Conservation (phyloP, 2,113 vertebrate species). For the Pseudopipra pipra region DNA sequence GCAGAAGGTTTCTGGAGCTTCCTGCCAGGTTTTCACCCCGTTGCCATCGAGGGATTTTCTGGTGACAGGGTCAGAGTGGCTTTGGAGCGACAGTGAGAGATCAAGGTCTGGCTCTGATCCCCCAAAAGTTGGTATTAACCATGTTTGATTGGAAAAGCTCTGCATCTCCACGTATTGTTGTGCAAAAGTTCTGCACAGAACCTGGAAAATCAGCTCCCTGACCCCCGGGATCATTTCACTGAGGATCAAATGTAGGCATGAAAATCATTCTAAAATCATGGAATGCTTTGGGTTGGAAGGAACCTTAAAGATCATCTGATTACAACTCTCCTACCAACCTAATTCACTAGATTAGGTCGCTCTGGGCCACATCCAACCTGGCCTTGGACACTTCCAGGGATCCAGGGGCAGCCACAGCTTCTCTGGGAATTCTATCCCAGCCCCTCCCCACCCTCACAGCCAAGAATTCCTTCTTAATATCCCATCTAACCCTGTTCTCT, state of each 20-base stretch:
- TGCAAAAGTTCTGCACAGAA: not conserved
- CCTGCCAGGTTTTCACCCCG: not conserved
- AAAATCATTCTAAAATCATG: too few relatives aligned
- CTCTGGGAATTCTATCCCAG: not conserved
- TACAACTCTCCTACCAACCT: not conserved
- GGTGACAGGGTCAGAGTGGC: not conserved
- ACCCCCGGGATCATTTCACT: accelerated
- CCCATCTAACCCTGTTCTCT: accelerated
- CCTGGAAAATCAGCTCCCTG: not conserved
- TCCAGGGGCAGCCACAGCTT: not conserved
- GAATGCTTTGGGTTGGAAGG: not conserved
- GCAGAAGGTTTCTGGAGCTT: not conserved
- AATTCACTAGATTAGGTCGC: not conserved
- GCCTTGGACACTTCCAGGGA: not conserved
- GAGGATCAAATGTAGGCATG: accelerated
- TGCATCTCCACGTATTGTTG: accelerated
- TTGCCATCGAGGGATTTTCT: not conserved
- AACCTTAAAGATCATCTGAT: too few relatives aligned
- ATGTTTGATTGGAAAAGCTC: not conserved
- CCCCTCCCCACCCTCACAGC: not conserved
- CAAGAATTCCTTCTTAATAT: not conserved
- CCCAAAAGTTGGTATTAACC: accelerated
- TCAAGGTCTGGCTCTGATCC: not conserved
- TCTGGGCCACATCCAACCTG: not conserved
- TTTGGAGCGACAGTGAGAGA: not conserved